Base-by-base conservation (phyloP, 2,113 vertebrate species). In the Copsychus sechellarum region DNA sequence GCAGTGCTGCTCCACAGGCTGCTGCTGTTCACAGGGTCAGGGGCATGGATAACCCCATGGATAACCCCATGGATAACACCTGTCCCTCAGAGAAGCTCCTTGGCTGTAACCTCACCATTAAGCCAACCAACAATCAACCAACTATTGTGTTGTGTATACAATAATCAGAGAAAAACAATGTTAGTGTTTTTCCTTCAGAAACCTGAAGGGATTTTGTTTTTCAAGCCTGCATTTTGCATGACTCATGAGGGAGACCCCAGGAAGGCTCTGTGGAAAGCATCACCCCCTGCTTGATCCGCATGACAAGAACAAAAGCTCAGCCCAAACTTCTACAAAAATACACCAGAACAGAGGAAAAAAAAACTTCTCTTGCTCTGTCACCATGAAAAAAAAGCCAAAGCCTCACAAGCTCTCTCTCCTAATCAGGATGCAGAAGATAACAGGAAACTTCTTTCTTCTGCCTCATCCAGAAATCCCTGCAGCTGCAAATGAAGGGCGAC, bases 381-480 rank as follows among this genome's bases (percentile, higher is more conserved):
- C 33, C 28, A 57, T 4, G 3, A 69, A 79, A 84, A 42, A 72
- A 42, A 72, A 36, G 1, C n/a, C 48, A 71, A 66, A 29, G 33
- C 33, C 29, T 45, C 45, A 18, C 25, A 81, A 60, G 4, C 43
- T 22, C 38, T 66, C 31, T 22, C 47, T 70, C 57, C 72, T 91
- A 38, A 91, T 95, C 79, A 81, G 78, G 67, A 95, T 93, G 92
- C 87, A 92, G 47, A 58, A 77, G 38, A 33, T 69, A 86, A 88
- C 2, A 8, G 67, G 56, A 85, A 90, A 82, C 65, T 53, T 85
- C 70, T 88, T 67, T 50, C 74, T 83, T 48, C 62, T 81, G 82
- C 64, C 3, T 2, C 62, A 86, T 78, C 51, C 82, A 92, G 79
- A 87, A 90, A 91, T 92, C 58, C 69, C 91, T 81, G 83, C 86